Base-by-base conservation (phyloP, 2,797 vertebrate species). In the Sciaenops ocellatus region DNA sequence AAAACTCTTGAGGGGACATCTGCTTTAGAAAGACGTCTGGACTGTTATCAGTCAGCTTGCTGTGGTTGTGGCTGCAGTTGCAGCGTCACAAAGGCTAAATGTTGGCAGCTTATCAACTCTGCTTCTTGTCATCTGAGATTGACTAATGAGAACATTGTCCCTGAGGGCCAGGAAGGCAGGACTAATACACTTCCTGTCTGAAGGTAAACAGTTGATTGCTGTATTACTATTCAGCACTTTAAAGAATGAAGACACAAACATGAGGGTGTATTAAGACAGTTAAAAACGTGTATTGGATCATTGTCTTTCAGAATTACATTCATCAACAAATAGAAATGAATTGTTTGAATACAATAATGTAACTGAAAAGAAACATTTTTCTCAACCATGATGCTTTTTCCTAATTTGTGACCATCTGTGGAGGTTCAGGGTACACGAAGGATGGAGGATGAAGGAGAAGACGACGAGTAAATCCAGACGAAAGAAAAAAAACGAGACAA, bases 271-370 rank as follows among this genome's bases (percentile, higher is more conserved):
- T 77, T 76, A 77, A 82, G 70, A 84, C 73, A 80, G 73, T 84
- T 89, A 79, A 82, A 88, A 90, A 87, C 4, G 24, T 91, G 78
- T 90, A 90, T 85, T 90, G 74, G 57, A 86, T 87, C 69, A 87
- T 76, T 83, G 77, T 80, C 73, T 85, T 85, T 88, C 63, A 83
- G 68, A 85, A 84, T 85, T 89, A 91, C 81, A 90, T 90, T 89
- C 78, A 88, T 68, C 82, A 59, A 87, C 72, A 85, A 82, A 82
- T 72, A 85, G 65, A 88, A 87, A 87, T 75, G 2, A 74, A 78
- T 68, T 61, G 68, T 66, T 81, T 84, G 79, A 87, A 77, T 63
- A 85, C 48, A 81, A 87, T 78, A 83, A 84, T 78, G 83, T 52
- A 83, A 81, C 55, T 80, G 78, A 86, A 82, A 80, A 84, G 42